phyloP scores from a whole-genome alignment of 2,888 invertebrate genomes.

The Ennomos fuscantarius region DNA sequence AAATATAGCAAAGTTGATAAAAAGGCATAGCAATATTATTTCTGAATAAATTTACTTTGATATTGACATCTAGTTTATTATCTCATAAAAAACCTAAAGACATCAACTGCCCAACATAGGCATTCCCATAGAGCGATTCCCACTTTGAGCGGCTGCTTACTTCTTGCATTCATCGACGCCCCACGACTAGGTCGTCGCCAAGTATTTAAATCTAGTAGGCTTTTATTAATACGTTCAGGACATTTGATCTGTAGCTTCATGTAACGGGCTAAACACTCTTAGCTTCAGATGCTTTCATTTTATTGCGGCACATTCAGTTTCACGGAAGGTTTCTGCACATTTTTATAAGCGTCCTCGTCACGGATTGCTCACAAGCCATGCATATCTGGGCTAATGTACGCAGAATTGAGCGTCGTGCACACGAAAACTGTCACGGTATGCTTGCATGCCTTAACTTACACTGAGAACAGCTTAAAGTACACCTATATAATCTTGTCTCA shows the following conservation, averaged over 20 bases:
- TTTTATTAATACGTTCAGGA: no score
- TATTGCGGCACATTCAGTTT: conserved; percentile 24
- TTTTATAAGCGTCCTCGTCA: conserved; percentile 33
- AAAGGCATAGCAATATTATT: no score
- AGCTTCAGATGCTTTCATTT: conserved; percentile 23
- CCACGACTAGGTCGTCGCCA: no score
- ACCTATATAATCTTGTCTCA: conserved; percentile 15
- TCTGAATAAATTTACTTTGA: no score
- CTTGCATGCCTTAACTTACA: conserved; percentile 43
- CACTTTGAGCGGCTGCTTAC: no score
- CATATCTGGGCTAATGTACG: conserved; percentile 69
- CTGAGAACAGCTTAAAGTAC: conserved; percentile 1
- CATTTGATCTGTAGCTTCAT: conserved; percentile 6
- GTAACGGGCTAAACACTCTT: conserved; percentile 19
- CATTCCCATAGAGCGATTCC: no score
- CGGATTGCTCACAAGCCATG: conserved; percentile 52
- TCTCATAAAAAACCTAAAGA: no score
- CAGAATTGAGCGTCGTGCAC: conserved; percentile 46
- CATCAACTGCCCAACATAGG: no score
- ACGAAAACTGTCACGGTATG: conserved; percentile 56
- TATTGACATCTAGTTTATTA: no score
- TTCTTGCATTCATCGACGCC: no score
- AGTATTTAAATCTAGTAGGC: no score
- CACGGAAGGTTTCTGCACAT: conserved; percentile 12
- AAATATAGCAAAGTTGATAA: no score